Evolutionary conservation across 2,797 vertebrate species (phyloP), one percentile per base, ranked within the genome.

Genomic region (Sorex maritimensis): DNA sequence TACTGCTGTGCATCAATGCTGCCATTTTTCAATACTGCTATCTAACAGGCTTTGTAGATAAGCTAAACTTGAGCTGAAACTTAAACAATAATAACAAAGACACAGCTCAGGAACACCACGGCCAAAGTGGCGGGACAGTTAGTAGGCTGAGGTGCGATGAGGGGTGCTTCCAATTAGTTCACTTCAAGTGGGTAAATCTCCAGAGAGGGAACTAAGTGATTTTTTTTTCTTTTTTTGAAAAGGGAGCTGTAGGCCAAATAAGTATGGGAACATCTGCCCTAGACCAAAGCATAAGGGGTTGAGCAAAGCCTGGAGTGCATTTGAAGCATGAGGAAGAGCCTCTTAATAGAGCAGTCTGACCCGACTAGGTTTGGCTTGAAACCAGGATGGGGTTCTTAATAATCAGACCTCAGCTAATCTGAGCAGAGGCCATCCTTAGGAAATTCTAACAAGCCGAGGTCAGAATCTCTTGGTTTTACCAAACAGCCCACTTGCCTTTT

Each of bases 401-500:
- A 75, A 49, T 21, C 49, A 82, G 44, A 26, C 69, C 46, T 38
- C 63, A 30, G 3, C 2, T 21, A 21, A 4, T 19, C 55, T 6
- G 2, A 24, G 2, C 0, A 34, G 12, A 74, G 17, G 17, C 30
- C 74, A 67, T 11, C 34, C 1, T 2, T 17, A 58, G 17, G 34
- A 69, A 26, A 41, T 19, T 17, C 15, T 49, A 63, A 81, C n/a
- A 65, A 83, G 14, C 38, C 26, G 49, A 91, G 13, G 41, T 38
- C 34, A 81, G 61, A 85, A 5, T 69, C 12, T 34, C 38, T 90
- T 41, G 73, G 12, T 61, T 92, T 72, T 21, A 46, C 34, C n/a
- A 61, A 28, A 52, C 61, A 87, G 68, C 49, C 12, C 49, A 88
- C 44, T 72, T 74, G 34, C 49, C 81, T 92, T 94, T 86, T 46